Conservation (phyloP, 2,113 vertebrate genomes). For the Gallinago media region DNA sequence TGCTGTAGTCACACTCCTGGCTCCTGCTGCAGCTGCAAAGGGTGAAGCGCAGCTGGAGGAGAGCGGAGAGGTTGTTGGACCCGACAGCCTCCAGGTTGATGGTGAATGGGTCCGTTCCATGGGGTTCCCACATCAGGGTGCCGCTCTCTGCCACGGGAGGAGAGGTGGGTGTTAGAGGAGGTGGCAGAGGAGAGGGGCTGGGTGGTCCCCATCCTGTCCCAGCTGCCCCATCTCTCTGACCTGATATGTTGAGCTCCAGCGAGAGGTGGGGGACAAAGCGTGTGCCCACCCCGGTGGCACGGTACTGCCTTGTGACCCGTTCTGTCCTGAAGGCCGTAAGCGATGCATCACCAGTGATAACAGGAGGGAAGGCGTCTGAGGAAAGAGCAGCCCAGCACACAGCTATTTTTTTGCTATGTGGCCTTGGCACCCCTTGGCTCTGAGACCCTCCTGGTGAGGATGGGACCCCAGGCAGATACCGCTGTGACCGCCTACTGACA, state of each 20-base stretch:
- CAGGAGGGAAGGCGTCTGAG: constrained; percentile 15
- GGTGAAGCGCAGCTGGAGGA: constrained; percentile 48
- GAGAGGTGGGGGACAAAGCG: constrained; percentile 26
- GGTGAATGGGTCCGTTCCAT: rapidly evolving
- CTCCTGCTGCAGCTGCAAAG: constrained; percentile 60
- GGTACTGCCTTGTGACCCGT: constrained; percentile 40
- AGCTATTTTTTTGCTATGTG: background rate
- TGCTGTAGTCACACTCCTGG: constrained; percentile 33
- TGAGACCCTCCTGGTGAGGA: background rate
- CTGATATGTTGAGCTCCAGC: constrained; percentile 9
- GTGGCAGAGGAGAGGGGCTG: background rate
- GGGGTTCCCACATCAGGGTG: constrained; percentile 24
- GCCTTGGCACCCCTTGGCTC: background rate
- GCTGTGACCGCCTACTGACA: background rate
- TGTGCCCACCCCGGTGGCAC: rapidly evolving
- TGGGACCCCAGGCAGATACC: background rate
- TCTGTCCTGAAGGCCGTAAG: constrained; percentile 40
- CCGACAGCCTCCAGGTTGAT: constrained; percentile 12
- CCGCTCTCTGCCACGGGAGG: background rate
- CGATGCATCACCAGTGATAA: background rate
- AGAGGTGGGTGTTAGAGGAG: background rate
- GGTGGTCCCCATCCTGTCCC: background rate
- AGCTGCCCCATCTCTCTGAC: background rate
- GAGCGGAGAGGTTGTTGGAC: constrained; percentile 30
- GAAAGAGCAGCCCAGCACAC: background rate